These are phyloP conservation scores for Gasteruption jaculator DNA, from an alignment of 2,888 invertebrate species.

Conservation along the genomic window DNA sequence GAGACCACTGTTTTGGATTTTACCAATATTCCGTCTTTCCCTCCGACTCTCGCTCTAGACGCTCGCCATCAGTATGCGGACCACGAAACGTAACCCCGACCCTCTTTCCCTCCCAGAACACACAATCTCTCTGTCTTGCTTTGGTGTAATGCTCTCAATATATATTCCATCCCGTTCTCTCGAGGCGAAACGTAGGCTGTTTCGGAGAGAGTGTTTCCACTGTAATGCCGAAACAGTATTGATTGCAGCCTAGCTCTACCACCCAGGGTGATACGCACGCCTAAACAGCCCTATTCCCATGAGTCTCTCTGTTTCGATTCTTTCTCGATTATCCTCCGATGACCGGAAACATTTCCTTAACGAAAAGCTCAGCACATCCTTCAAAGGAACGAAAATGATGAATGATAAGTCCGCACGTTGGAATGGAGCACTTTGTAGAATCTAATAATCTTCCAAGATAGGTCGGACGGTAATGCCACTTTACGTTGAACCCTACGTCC, in stretches of 20 bases:
- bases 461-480: too few species aligned
- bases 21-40: constrained; percentile 22
- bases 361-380: too few species aligned
- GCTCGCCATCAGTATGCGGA: constrained; percentile 52
- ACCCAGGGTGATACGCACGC: constrained; percentile 30
- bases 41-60: constrained; percentile 25
- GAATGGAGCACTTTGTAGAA: too few species aligned
- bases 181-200: constrained; percentile 45
- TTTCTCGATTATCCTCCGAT: too few species aligned
- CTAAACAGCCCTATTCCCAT: constrained; percentile 25
- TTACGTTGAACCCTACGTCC: too few species aligned
- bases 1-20: constrained; percentile 37
- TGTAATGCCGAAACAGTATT: constrained; percentile 51
- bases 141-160: constrained; percentile 20
- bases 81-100: constrained; percentile 42
- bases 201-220: constrained; percentile 49
- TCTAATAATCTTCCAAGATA: too few species aligned
- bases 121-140: constrained; percentile 21
- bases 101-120: constrained; percentile 21
- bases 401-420: too few species aligned
- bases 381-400: too few species aligned
- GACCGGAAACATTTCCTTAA: too few species aligned
- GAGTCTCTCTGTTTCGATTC: too few species aligned
- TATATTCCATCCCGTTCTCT: constrained; percentile 21
- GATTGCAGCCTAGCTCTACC: constrained; percentile 46